Evolutionary conservation across 2,113 vertebrate species (phyloP).

Genomic region (Melanerpes aurifrons): DNA sequence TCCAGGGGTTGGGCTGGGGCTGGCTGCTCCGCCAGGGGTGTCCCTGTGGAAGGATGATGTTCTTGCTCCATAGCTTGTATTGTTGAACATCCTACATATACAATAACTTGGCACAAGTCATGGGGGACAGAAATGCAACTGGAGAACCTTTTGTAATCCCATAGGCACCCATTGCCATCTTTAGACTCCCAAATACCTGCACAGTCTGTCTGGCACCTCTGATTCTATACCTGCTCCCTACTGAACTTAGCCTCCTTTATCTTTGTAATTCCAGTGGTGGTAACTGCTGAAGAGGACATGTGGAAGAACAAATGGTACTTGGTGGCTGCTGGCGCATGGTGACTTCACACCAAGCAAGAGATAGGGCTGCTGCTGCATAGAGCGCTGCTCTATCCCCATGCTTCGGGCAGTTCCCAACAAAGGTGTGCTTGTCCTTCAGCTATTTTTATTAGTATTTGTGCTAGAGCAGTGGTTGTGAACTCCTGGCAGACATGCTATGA

Average conservation of each 20-base stretch:
- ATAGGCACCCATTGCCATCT: not conserved
- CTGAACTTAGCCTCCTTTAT: not conserved
- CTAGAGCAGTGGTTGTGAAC: not conserved
- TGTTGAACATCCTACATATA: not conserved
- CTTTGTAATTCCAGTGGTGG: not conserved
- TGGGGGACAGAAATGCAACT: not conserved
- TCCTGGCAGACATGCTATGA: not conserved
- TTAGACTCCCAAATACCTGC: not conserved
- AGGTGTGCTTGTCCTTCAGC: not conserved
- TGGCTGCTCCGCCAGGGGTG: not conserved
- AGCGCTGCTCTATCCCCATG: not conserved
- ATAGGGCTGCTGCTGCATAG: not conserved
- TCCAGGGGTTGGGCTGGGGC: not conserved
- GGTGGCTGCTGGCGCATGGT: not conserved
- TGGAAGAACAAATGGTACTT: accelerated
- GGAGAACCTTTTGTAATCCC: not conserved
- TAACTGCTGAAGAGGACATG: not conserved
- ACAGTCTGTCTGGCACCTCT: not conserved
- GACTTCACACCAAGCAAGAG: accelerated
- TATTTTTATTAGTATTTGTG: not conserved
- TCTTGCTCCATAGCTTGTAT: not conserved
- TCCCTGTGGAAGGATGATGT: not conserved
- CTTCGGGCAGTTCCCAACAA: not conserved
- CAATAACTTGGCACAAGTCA: not conserved
- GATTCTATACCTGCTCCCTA: not conserved